Base-by-base conservation (phyloP, 2,888 invertebrate genomes). In the Ferrisia virgata region DNA sequence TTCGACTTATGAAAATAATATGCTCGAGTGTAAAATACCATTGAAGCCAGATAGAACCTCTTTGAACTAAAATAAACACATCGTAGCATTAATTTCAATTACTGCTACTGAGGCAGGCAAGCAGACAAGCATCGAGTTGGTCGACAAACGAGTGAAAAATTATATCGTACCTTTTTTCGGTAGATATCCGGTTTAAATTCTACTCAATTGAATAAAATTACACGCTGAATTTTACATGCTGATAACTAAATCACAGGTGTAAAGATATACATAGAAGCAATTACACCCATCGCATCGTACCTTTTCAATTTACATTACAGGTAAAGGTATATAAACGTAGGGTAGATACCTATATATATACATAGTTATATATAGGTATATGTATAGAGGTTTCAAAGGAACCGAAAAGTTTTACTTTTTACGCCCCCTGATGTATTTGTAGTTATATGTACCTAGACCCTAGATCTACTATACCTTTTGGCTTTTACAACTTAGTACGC, bases 171-270 rank as follows among this genome's bases (percentile, higher is more conserved):
- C n/a, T 53, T 53, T 47, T 47, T 53, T 53, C 1, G 47, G 47
- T 6, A 47, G 47, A 9, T 33, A 33, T 76, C 72, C 72, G 72
- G 72, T 76, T 76, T 76, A 76, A 58, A n/a, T n/a, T 3, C n/a
- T 58, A 15, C 58, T 76, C 33, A 76, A 76, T 76, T 76, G 72
- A 76, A 36, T 31, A 36, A 36, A 76, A 76, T 76, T 76, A 76
- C 36, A 76, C 72, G 33, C 72, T 76, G 18, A 76, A 76, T 76
- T 76, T 76, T 76, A 53, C 72, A 28, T 4, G 28, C 64, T 64
- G 13, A n/a, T 28, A 9, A 15, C 1, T 36, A 76, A 76, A 76
- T 76, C 72, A 76, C 72, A 76, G 72, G 72, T 76, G 72, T 28
- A 36, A 36, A 76, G 72, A 76, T 36, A 69, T 18, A 3, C 6